Conservation (phyloP, 2,888 invertebrate species). For the Synanthedon myopaeformis region DNA sequence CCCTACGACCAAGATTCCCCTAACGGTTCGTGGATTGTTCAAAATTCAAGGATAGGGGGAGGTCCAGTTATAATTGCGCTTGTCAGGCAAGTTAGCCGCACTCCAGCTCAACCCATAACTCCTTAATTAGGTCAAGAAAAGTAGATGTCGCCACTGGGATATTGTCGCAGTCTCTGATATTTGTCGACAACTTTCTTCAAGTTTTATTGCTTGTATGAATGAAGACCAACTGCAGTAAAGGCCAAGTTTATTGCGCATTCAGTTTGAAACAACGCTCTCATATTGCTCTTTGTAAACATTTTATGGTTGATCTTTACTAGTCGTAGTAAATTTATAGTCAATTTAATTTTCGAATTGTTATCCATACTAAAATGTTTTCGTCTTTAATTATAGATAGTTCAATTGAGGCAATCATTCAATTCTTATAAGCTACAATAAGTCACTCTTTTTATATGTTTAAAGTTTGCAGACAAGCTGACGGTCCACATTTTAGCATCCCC, state of each 20-base stretch:
- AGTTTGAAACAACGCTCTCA: background rate
- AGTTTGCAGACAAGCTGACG: no score
- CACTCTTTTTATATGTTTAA: no score
- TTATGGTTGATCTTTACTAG: background rate
- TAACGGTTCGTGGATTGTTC: background rate
- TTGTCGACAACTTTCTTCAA: slow-evolving; percentile 16
- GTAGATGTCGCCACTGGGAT: slow-evolving; percentile 9
- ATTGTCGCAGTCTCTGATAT: slow-evolving; percentile 10
- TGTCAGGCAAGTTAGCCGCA: slow-evolving; percentile 7
- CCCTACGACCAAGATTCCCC: background rate
- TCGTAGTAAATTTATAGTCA: background rate
- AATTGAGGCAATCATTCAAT: no score
- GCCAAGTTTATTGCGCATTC: slow-evolving; percentile 1
- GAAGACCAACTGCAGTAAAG: slow-evolving; percentile 16
- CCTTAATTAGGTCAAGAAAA: slow-evolving; percentile 26
- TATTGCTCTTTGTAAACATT: background rate
- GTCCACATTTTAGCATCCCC: no score
- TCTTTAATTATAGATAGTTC: no score
- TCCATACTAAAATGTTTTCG: no score
- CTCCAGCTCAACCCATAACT: background rate
- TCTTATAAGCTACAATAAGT: no score
- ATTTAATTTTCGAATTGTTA: background rate
- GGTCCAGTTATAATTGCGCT: slow-evolving; percentile 8
- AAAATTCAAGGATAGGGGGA: background rate
- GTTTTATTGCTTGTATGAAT: slow-evolving; percentile 17